Conservation (phyloP, 2,888 invertebrate genomes). For the Hybos culiciformis region DNA sequence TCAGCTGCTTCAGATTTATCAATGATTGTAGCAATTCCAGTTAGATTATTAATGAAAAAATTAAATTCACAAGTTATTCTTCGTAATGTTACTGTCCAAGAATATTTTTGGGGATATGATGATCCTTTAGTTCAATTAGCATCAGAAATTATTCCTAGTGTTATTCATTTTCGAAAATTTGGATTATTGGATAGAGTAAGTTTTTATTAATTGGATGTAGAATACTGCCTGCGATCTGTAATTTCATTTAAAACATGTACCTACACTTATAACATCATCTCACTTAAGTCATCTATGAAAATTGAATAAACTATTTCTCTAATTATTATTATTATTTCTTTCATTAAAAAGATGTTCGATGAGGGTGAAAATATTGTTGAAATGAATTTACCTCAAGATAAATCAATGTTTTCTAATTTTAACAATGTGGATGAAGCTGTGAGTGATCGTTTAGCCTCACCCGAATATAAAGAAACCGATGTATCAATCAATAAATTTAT, state of each 20-base stretch:
- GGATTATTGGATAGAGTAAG: constrained; percentile 70
- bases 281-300: not conserved
- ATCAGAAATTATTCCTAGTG: constrained; percentile 55
- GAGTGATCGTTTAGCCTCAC: constrained; percentile 11
- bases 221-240: no score
- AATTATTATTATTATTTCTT: constrained; percentile 9
- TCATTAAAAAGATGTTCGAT: constrained; percentile 43
- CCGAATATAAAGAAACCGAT: constrained; percentile 22
- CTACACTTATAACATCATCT: no score
- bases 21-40: constrained; percentile 41
- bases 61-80: constrained; percentile 49
- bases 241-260: no score
- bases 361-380: constrained; percentile 46
- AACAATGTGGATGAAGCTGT: constrained; percentile 17
- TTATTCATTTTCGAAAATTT: constrained; percentile 67
- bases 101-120: constrained; percentile 72
- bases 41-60: constrained; percentile 43
- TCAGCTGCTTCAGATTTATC: constrained; percentile 27
- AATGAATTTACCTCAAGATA: constrained; percentile 37
- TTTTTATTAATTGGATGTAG: constrained; percentile 11
- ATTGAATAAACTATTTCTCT: constrained; percentile 9
- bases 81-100: constrained; percentile 44
- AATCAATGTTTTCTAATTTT: constrained; percentile 22
- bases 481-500: constrained; percentile 32
- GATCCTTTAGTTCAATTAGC: constrained; percentile 59